phyloP scores from a whole-genome alignment of 1,140 invertebrate species.

The Diabrotica undecimpunctata region DNA sequence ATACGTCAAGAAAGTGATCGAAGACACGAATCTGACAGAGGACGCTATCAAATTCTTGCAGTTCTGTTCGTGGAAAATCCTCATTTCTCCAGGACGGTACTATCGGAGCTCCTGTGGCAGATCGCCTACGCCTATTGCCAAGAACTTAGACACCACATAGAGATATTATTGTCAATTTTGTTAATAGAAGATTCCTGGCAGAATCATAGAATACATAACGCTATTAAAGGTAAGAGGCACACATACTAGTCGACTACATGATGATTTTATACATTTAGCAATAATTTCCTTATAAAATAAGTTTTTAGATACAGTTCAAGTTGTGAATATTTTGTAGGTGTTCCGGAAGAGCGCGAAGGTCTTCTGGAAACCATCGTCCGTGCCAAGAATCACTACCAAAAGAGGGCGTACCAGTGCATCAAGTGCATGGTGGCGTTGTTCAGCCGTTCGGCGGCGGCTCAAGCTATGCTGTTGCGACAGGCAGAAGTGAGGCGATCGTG shows the following conservation, averaged over 20 bases:
- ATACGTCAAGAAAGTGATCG: conserved; percentile 93
- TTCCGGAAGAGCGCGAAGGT: conserved; percentile 88
- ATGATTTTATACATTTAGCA: no score
- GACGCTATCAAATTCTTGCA: conserved; percentile 85
- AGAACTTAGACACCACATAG: conserved; percentile 87
- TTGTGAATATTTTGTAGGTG: conserved; percentile 49
- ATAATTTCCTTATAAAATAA: no score
- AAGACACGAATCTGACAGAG: conserved; percentile 87
- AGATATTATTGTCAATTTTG: conserved; percentile 82
- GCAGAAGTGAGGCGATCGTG: conserved; percentile 80
- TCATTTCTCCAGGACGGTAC: conserved; percentile 80
- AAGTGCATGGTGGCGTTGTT: conserved; percentile 92
- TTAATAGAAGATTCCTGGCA: conserved; percentile 95
- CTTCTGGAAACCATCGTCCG: conserved; percentile 89
- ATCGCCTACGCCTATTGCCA: conserved; percentile 94
- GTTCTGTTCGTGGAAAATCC: conserved; percentile 96
- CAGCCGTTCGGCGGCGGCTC: conserved; percentile 72
- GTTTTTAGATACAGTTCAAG: no score
- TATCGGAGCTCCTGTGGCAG: conserved; percentile 89
- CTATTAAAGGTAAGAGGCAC: conserved; percentile 49
- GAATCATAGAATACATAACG: conserved; percentile 86
- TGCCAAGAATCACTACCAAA: conserved; percentile 93
- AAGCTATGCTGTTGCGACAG: conserved; percentile 72
- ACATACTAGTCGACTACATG: no score
- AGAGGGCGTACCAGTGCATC: conserved; percentile 94